Conservation (phyloP, 2,797 vertebrate species). For the Tapera naevia region DNA sequence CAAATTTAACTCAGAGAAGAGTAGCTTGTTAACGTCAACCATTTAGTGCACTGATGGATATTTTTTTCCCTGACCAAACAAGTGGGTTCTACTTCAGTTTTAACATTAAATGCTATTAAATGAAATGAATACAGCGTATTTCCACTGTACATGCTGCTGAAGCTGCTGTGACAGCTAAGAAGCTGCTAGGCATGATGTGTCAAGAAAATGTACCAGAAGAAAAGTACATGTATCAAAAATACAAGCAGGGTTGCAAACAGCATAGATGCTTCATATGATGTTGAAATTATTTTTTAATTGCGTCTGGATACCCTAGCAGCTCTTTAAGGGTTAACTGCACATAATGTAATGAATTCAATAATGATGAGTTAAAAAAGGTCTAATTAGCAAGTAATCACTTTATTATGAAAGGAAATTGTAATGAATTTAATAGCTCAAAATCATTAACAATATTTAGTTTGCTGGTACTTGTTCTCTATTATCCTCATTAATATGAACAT, state of each 20-base stretch:
- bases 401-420: constrained; percentile 92
- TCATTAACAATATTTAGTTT: constrained; percentile 91
- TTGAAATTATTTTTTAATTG: constrained; percentile 76
- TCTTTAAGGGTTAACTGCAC: constrained; percentile 87
- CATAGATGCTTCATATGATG: constrained; percentile 24
- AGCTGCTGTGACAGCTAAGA: constrained; percentile 69
- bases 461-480: constrained; percentile 82
- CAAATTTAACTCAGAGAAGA: neutral
- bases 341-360: constrained; percentile 91
- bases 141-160: constrained; percentile 47
- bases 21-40: neutral
- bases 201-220: constrained; percentile 67
- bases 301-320: constrained; percentile 66
- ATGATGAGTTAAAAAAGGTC: constrained; percentile 90
- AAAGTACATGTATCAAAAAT: constrained; percentile 64
- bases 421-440: constrained; percentile 94
- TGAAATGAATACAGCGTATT: constrained; percentile 63
- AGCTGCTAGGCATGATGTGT: constrained; percentile 71
- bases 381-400: constrained; percentile 96
- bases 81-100: constrained; percentile 50
- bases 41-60: neutral
- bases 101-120: constrained; percentile 59
- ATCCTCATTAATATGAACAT: constrained; percentile 86
- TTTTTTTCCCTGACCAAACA: constrained; percentile 56
- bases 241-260: constrained; percentile 41